Conservation (phyloP, 1,140 invertebrate species). For the Saxidomus purpurata region DNA sequence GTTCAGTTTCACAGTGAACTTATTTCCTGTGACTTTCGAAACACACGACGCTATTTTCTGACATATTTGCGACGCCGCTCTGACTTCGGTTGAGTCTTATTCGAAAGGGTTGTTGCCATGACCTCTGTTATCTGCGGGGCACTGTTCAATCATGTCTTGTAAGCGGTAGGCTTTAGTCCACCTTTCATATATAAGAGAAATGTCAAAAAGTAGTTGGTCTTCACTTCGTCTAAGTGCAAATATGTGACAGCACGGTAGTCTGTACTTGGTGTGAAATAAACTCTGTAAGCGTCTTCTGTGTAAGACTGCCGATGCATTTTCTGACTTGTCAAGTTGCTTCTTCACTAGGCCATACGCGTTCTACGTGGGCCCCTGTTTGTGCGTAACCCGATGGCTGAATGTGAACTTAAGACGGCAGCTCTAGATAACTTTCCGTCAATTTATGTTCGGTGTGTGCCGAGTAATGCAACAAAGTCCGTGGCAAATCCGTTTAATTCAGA, state of each 20-base stretch:
- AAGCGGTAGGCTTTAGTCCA: no score
- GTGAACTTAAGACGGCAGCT: not conserved
- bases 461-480: no score
- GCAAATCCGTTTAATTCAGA: not conserved
- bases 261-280: no score
- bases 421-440: not conserved
- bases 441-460: not conserved
- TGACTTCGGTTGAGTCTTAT: not conserved
- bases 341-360: not conserved
- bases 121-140: not conserved
- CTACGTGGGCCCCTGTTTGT: not conserved
- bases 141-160: not conserved
- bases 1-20: not conserved
- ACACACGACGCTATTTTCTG: not conserved
- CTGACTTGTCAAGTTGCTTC: not conserved
- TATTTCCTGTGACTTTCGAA: not conserved
- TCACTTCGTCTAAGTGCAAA: no score
- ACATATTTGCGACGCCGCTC: not conserved
- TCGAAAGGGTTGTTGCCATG: not conserved
- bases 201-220: no score
- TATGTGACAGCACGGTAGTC: no score
- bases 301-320: not conserved
- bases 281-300: no score
- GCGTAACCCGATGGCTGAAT: no score
- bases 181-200: no score